Evolutionary conservation across 2,888 invertebrate genomes (phyloP).

Genomic region (Sialis lutaria): DNA sequence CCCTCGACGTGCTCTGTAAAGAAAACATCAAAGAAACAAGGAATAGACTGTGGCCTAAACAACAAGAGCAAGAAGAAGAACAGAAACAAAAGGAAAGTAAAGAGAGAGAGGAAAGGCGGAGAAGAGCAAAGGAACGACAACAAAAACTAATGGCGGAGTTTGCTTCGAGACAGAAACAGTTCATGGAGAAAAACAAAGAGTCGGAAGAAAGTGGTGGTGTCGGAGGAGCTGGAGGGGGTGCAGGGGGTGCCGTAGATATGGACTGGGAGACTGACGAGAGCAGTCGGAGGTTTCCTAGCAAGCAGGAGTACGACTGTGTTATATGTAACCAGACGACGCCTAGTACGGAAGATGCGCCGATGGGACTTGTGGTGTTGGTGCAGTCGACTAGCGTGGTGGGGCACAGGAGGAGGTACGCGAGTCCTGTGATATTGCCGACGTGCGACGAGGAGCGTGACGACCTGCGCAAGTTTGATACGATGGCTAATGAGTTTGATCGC

Average conservation of each 20-base stretch:
- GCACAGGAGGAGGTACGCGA: constrained; percentile 38
- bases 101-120: constrained; percentile 69
- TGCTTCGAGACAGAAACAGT: constrained; percentile 76
- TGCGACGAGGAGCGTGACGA: constrained; percentile 43
- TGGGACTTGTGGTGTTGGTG: constrained; percentile 78
- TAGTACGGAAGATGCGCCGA: constrained; percentile 64
- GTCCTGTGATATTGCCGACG: constrained; percentile 40
- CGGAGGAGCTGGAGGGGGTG: constrained; percentile 45
- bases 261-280: constrained; percentile 45
- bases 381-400: constrained; percentile 81
- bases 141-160: constrained; percentile 87
- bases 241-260: constrained; percentile 26
- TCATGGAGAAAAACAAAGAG: constrained; percentile 65
- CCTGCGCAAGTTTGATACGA: constrained; percentile 36
- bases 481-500: constrained; percentile 59
- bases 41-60: constrained; percentile 62
- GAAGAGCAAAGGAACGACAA: constrained; percentile 75
- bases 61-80: constrained; percentile 62
- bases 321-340: constrained; percentile 86
- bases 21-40: constrained; percentile 53
- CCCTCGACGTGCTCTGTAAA: constrained; percentile 50
- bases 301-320: constrained; percentile 79
- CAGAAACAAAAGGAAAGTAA: constrained; percentile 46
- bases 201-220: constrained; percentile 25
- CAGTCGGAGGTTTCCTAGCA: constrained; percentile 32